Evolutionary conservation across 1,140 invertebrate genomes (phyloP).

Genomic region (Sitodiplosis mosellana): DNA sequence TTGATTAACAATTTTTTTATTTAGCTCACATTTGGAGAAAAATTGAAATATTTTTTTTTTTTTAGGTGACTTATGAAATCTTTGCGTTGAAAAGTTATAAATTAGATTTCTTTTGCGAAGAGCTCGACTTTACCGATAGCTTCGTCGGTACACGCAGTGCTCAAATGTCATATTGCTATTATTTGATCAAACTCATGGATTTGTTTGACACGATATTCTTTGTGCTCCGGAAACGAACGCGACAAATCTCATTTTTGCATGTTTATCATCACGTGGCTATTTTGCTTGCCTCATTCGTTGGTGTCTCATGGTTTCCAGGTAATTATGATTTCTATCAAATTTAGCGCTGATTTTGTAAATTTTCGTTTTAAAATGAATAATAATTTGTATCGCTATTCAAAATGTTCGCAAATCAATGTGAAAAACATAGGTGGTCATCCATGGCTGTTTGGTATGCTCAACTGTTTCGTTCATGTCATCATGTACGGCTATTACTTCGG

Average conservation of each 20-base stretch:
- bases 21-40: too few species aligned
- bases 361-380: too few species aligned
- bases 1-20: too few species aligned
- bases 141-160: neutral
- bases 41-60: too few species aligned
- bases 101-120: neutral
- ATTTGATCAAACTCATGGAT: neutral
- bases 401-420: too few species aligned
- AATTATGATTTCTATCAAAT: neutral
- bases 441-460: neutral
- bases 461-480: neutral
- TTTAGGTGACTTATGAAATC: neutral
- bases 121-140: neutral
- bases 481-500: neutral
- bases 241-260: slow-evolving; percentile 2
- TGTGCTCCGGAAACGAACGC: neutral
- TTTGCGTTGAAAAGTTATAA: neutral
- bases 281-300: neutral
- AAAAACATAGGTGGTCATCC: neutral
- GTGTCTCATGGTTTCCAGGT: neutral
- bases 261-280: slow-evolving; percentile 3
- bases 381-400: too few species aligned
- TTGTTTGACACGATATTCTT: slow-evolving; percentile 3
- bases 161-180: neutral
- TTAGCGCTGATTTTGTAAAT: too few species aligned